A percentile compares a stretch with the other conserved stretches of the same genome.
phyloP scores from a whole-genome alignment of 92 coral and sea anemone genomes.

The Isaurus tuberculatus region DNA sequence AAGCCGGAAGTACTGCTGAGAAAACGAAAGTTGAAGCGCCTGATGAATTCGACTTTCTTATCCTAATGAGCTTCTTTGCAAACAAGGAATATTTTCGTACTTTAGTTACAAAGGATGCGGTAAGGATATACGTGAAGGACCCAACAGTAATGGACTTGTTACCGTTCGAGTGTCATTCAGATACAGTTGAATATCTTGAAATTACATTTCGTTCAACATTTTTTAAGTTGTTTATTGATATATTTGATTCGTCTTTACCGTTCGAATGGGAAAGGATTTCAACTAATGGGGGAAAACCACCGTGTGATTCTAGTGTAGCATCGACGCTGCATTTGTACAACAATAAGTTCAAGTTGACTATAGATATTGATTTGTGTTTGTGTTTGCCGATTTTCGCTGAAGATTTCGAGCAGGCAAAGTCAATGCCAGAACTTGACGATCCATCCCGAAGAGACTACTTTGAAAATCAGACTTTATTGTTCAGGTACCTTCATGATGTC shows the following conservation, averaged over 20 bases:
- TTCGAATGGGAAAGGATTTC: constrained; percentile 47
- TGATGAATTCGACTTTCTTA: constrained; percentile 56
- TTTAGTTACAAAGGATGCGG: constrained; percentile 27
- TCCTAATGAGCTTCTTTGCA: constrained; percentile 52
- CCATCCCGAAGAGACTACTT: constrained; percentile 16
- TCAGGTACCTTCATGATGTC: constrained; percentile 30
- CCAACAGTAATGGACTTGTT: constrained; percentile 43
- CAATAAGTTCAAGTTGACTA: constrained; percentile 38
- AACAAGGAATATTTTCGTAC: constrained; percentile 50
- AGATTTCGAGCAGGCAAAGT: constrained; percentile 52
- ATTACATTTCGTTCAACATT: constrained; percentile 53
- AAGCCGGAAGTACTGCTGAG: constrained; percentile 67
- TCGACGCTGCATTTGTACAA: constrained; percentile 59
- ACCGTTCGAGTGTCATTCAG: constrained; percentile 18
- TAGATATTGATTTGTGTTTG: constrained; percentile 60
- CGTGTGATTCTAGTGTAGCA: constrained; percentile 52
- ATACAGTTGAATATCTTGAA: constrained; percentile 24
- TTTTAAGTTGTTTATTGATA: constrained; percentile 47
- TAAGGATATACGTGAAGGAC: constrained; percentile 52
- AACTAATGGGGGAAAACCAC: constrained; percentile 7
- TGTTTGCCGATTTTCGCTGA: constrained; percentile 47
- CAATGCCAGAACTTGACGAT: constrained; percentile 48
- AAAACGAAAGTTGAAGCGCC: constrained; percentile 61
- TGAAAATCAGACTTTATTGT: constrained; percentile 36
- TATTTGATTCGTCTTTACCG: constrained; percentile 40